Conservation (phyloP, 2,888 invertebrate genomes). For the Mechanitis mazaeus region DNA sequence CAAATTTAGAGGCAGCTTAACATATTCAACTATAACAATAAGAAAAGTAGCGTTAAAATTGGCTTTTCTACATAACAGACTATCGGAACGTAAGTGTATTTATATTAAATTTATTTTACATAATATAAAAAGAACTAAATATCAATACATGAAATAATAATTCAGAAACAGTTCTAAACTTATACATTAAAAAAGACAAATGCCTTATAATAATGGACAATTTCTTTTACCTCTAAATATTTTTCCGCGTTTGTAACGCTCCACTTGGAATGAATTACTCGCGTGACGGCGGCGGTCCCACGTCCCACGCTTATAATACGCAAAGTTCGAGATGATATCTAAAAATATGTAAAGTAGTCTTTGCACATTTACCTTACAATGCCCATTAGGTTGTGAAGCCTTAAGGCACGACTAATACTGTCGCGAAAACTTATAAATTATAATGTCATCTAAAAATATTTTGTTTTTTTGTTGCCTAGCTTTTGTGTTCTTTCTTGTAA, state of each 20-base stretch:
- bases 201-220: background rate
- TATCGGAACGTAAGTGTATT: too few species aligned
- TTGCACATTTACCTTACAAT: slow-evolving; percentile 19
- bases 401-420: slow-evolving; percentile 15
- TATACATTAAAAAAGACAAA: slow-evolving; percentile 6
- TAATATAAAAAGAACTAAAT: too few species aligned
- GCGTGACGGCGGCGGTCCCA: slow-evolving; percentile 21
- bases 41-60: too few species aligned
- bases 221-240: slow-evolving; percentile 19
- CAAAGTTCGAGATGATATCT: slow-evolving; percentile 24
- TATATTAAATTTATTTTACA: too few species aligned
- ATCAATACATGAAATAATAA: too few species aligned
- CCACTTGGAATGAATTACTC: slow-evolving; percentile 24
- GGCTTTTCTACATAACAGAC: too few species aligned
- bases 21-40: too few species aligned
- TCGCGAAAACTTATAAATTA: background rate
- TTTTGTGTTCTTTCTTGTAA: too few species aligned
- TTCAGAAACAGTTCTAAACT: background rate
- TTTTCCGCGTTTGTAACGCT: slow-evolving; percentile 24
- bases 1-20: too few species aligned
- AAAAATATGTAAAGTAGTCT: slow-evolving; percentile 24
- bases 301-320: slow-evolving; percentile 21
- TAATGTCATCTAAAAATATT: background rate
- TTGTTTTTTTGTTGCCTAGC: background rate
- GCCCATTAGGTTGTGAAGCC: slow-evolving; percentile 18